Evolutionary conservation across 2,113 vertebrate species (phyloP).

Genomic region (Paralichthys olivaceus): DNA sequence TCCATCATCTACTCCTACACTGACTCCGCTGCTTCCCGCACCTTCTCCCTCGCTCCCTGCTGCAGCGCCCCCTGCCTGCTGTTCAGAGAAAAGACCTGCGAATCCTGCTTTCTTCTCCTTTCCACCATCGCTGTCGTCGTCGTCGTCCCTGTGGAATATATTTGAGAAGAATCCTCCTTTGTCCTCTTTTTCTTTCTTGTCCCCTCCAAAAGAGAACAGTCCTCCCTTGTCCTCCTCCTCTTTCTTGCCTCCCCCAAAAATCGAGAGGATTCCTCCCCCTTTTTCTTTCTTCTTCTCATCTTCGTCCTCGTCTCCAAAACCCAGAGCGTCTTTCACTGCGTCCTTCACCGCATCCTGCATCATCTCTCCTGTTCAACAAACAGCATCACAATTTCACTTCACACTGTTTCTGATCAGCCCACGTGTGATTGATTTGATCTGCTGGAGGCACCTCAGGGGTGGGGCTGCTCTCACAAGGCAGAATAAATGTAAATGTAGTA

Average conservation of each 20-base stretch:
- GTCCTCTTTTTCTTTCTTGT: slow-evolving; percentile 34
- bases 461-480: neutral
- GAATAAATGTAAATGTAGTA: neutral
- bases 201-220: slow-evolving; percentile 45
- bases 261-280: slow-evolving; percentile 36
- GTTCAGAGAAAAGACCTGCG: slow-evolving; percentile 52
- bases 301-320: slow-evolving; percentile 15
- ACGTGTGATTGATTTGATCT: neutral
- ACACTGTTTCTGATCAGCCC: neutral
- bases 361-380: slow-evolving; percentile 51
- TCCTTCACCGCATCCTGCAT: slow-evolving; percentile 42
- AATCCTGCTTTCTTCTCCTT: slow-evolving; percentile 52
- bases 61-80: neutral
- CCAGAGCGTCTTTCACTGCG: slow-evolving; percentile 45
- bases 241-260: slow-evolving; percentile 30
- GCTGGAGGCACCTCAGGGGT: neutral
- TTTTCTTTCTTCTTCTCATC: slow-evolving; percentile 16
- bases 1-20: slow-evolving; percentile 11
- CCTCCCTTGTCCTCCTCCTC: slow-evolving; percentile 42
- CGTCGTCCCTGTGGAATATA: slow-evolving; percentile 31
- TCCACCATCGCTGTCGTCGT: neutral
- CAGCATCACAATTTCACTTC: neutral
- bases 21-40: neutral
- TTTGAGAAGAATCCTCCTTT: slow-evolving; percentile 55
- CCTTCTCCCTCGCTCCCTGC: neutral